Evolutionary conservation across 2,797 vertebrate genomes (phyloP).

Genomic region (Lagorchestes hirsutus): DNA sequence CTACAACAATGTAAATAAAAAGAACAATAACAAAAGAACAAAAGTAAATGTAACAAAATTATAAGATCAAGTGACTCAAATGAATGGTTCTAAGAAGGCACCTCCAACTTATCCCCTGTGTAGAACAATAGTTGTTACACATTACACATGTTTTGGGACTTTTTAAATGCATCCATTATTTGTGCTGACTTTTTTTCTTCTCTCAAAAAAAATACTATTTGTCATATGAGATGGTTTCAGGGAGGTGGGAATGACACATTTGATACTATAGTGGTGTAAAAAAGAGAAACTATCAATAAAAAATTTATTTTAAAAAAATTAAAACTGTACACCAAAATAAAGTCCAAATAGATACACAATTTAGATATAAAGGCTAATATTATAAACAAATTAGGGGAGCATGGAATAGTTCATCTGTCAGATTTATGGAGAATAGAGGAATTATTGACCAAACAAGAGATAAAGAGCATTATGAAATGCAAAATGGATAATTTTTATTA

Average conservation of each 20-base stretch:
- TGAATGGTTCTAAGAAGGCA: background rate
- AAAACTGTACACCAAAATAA: background rate
- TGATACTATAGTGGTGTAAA: background rate
- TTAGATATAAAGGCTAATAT: too few species aligned
- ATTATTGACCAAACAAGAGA: too few species aligned
- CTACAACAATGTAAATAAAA: background rate
- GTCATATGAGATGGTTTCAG: background rate
- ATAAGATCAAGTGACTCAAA: background rate
- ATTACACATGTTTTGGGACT: background rate
- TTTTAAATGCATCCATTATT: background rate
- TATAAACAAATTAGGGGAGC: too few species aligned
- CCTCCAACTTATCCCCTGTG: background rate
- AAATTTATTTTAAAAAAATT: background rate
- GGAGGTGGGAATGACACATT: background rate
- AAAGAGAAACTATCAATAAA: background rate
- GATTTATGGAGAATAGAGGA: too few species aligned
- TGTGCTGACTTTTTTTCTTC: background rate
- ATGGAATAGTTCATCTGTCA: too few species aligned
- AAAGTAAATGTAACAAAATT: background rate
- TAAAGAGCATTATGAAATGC: too few species aligned
- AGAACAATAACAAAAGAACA: background rate
- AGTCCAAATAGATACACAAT: too few species aligned
- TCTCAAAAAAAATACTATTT: background rate
- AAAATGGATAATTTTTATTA: too few species aligned
- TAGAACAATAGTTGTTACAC: background rate